Evolutionary conservation across 2,797 vertebrate species (phyloP), one percentile per base, ranked within the genome.

Genomic region (Amphiprion clarkii): DNA sequence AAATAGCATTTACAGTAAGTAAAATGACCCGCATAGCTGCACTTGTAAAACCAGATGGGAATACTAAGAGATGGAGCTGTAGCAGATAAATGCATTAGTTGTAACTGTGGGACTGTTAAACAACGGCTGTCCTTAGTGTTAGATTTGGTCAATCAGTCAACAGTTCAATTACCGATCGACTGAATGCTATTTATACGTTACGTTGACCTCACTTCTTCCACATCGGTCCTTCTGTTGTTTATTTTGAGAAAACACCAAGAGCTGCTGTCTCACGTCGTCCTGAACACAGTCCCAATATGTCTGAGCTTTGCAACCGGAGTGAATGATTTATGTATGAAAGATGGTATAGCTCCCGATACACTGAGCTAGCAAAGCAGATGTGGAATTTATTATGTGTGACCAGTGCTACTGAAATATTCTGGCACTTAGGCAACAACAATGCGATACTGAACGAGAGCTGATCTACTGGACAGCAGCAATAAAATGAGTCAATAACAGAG

Each of bases 301-400:
- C 40, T 10, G 46, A 19, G 33, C 39, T 77, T 67, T 36, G 17
- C 36, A 76, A 39, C 23, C 27, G 31, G n/a, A 67, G 44, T 53
- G 27, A 46, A 68, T 61, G n/a, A 71, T 57, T 40, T 40, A 67
- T 44, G 44, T 54, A 52, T 64, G 14, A 39, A 73, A 60, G 55
- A 67, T 14, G 14, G 54, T 66, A 68, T 14, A 13, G 52, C 44
- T 40, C 16, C 63, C 64, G 44, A 67, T 31, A 56, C 70, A 51
- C 51, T 0, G 56, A 56, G 51, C 29, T 42, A 33, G 61, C 59
- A 73, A 53, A 59, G 55, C 66, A 85, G 33, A 78, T 80, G 65
- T 67, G 67, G 78, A 86, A 83, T 81, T 67, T 76, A 69, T 82
- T 58, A 66, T 65, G 74, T 80, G 71, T 61, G 31, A 73, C 23